These are phyloP conservation scores for Lucilia cuprina DNA, from an alignment of 1,140 invertebrate species.

Conservation along the genomic window DNA sequence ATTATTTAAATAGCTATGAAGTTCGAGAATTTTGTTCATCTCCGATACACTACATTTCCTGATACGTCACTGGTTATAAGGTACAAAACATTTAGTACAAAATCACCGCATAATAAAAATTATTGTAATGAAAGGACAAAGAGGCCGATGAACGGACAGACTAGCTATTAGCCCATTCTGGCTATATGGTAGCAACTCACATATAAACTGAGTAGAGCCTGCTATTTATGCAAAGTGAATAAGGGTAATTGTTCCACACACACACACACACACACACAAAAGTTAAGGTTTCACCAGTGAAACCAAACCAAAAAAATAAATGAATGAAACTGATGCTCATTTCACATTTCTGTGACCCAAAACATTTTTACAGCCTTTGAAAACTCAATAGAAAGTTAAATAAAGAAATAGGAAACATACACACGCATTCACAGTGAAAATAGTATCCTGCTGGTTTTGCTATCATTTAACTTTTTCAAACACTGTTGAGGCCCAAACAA, in stretches of 20 bases:
- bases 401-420: background rate
- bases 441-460: slow-evolving; percentile 20
- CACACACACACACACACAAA: background rate
- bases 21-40: too few species aligned
- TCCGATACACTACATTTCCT: background rate
- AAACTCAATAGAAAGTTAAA: background rate
- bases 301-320: background rate
- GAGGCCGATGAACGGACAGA: background rate
- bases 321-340: slow-evolving; percentile 1
- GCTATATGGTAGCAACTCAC: background rate
- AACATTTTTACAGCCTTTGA: background rate
- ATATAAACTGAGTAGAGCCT: background rate
- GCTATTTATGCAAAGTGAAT: slow-evolving; percentile 26
- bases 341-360: background rate
- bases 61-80: background rate
- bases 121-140: slow-evolving; percentile 51
- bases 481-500: slow-evolving; percentile 28
- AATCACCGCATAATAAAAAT: slow-evolving; percentile 62
- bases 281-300: background rate
- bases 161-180: background rate
- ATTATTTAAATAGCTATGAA: too few species aligned
- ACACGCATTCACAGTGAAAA: background rate
- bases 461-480: background rate
- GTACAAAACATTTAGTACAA: slow-evolving; percentile 34
- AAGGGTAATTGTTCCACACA: slow-evolving; percentile 18